Conservation (phyloP, 2,797 vertebrate genomes). For the Sparidentex hasta region DNA sequence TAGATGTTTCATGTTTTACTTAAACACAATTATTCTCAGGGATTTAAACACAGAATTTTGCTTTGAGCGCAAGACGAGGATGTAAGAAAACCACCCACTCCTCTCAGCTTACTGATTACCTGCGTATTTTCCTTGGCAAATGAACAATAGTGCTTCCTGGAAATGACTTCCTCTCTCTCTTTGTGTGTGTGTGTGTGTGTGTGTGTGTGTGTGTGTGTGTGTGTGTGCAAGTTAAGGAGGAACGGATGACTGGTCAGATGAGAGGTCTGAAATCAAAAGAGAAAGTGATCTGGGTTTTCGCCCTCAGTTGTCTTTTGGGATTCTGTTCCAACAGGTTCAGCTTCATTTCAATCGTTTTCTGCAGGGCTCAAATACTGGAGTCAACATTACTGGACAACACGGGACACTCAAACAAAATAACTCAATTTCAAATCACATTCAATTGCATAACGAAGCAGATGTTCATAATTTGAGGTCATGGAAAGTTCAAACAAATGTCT, state of each 20-base stretch:
- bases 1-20: conserved; percentile 29
- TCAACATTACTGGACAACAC: conserved; percentile 5
- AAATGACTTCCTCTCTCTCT: background rate
- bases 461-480: background rate
- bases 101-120: conserved; percentile 11
- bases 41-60: conserved; percentile 31
- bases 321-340: conserved; percentile 16
- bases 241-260: background rate
- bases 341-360: conserved; percentile 11
- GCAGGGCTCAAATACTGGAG: conserved; percentile 16
- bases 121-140: background rate
- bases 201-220: background rate
- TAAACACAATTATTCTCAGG: conserved; percentile 16
- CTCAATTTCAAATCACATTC: too few relatives aligned
- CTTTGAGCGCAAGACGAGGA: conserved; percentile 16
- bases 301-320: conserved; percentile 8
- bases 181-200: background rate
- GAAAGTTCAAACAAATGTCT: background rate
- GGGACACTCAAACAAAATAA: background rate
- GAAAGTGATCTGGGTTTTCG: background rate
- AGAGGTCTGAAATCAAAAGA: background rate
- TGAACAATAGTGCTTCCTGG: conserved; percentile 29
- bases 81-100: conserved; percentile 15
- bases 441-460: background rate
- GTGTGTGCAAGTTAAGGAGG: conserved; percentile 12